Conservation (phyloP, 2,797 vertebrate species). For the Botia almorhae region DNA sequence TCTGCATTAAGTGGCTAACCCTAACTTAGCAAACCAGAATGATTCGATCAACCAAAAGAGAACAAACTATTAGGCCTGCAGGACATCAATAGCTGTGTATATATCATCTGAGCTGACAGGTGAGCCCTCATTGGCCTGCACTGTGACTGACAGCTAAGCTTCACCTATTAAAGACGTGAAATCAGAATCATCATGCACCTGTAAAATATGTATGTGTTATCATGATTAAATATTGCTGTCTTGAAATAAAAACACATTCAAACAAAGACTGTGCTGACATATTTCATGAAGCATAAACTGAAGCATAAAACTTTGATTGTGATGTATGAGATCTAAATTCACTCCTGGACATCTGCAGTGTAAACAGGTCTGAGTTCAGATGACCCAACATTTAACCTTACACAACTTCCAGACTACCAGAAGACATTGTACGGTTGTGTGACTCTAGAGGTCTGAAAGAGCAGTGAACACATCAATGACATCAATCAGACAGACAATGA, state of each 20-base stretch:
- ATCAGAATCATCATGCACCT: no score
- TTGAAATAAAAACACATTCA: neutral
- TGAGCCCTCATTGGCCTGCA: neutral
- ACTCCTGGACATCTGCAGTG: neutral
- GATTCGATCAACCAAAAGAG: no score
- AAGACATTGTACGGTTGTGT: no score
- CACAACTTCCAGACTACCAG: no score
- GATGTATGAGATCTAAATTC: neutral
- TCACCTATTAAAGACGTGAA: no score
- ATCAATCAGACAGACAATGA: neutral
- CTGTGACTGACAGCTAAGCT: neutral
- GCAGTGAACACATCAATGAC: neutral
- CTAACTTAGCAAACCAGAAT: no score
- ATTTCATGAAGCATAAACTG: neutral
- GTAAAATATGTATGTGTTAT: no score
- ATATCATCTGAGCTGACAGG: neutral
- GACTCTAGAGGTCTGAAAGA: slow-evolving; percentile 14
- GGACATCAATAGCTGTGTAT: no score
- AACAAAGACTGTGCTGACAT: no score
- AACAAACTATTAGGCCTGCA: no score
- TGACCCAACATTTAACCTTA: neutral
- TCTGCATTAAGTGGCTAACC: no score
- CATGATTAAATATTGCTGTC: no score
- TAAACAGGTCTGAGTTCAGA: slow-evolving; percentile 5
- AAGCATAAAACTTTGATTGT: neutral